Percentiles rank a stretch among this genome's conserved stretches.
phyloP scores from a whole-genome alignment of 2,113 vertebrate species.

The Orientallactaga bullata region DNA sequence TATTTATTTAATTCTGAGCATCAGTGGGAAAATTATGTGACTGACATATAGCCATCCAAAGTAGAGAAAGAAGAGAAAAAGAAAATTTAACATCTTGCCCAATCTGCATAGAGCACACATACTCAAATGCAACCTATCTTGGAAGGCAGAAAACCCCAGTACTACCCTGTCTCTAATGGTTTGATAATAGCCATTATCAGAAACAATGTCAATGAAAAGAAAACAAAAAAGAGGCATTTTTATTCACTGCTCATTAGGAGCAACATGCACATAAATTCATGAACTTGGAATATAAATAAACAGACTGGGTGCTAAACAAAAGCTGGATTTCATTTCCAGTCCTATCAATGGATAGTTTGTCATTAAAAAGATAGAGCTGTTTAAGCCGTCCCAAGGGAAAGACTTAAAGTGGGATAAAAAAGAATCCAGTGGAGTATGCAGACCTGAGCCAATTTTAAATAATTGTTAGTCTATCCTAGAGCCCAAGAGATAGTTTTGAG shows the following conservation, averaged over 20 bases:
- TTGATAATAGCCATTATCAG: constrained; percentile 74
- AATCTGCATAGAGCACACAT: constrained; percentile 49
- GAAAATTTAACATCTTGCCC: constrained; percentile 56
- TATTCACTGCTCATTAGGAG: constrained; percentile 80
- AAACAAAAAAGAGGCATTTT: constrained; percentile 81
- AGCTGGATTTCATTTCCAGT: constrained; percentile 76
- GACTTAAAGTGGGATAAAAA: constrained; percentile 70
- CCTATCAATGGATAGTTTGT: constrained; percentile 62
- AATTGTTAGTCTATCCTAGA: constrained; percentile 65
- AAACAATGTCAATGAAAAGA: constrained; percentile 82
- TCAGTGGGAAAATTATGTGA: constrained; percentile 50
- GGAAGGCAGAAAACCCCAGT: constrained; percentile 45
- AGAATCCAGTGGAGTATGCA: constrained; percentile 66
- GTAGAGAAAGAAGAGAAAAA: constrained; percentile 53
- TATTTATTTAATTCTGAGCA: constrained; percentile 46
- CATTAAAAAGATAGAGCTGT: constrained; percentile 82
- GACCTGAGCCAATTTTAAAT: constrained; percentile 78
- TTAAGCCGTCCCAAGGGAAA: constrained; percentile 68
- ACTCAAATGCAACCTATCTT: constrained; percentile 73
- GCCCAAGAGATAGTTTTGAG: constrained; percentile 17
- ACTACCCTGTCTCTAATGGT: constrained; percentile 76
- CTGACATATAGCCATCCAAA: constrained; percentile 61
- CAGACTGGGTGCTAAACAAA: constrained; percentile 75
- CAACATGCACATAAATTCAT: constrained; percentile 67
- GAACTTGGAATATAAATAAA: constrained; percentile 83